phyloP scores from a whole-genome alignment of 2,888 invertebrate species.

The Epiblema foenella region DNA sequence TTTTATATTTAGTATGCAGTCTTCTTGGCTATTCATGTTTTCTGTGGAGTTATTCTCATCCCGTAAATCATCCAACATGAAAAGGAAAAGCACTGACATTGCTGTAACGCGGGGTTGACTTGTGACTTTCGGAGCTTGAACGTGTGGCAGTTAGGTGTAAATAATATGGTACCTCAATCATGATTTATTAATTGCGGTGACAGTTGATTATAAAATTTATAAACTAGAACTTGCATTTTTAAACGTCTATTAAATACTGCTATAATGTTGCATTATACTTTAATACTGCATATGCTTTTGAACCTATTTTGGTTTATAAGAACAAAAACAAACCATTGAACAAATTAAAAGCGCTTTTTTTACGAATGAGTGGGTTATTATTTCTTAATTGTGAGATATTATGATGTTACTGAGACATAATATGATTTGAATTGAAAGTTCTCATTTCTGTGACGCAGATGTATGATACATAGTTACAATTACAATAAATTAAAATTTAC shows the following conservation, averaged over 20 bases:
- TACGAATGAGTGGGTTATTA: not conserved
- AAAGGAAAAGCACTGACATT: conserved; percentile 27
- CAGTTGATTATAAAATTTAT: too few relatives aligned
- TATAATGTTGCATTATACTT: too few relatives aligned
- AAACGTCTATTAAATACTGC: too few relatives aligned
- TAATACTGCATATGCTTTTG: too few relatives aligned
- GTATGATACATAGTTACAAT: too few relatives aligned
- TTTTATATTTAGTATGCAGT: not conserved
- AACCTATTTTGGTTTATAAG: too few relatives aligned
- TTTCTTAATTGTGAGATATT: not conserved
- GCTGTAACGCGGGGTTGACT: conserved; percentile 19
- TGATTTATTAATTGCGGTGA: not conserved
- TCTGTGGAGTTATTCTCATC: conserved; percentile 29
- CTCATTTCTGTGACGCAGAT: too few relatives aligned
- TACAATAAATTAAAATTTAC: too few relatives aligned
- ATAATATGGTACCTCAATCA: not conserved
- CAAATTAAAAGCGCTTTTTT: not conserved
- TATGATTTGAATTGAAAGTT: not conserved
- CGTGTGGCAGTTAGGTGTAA: not conserved
- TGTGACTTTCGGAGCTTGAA: conserved; percentile 13
- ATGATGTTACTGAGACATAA: not conserved
- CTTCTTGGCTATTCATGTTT: not conserved
- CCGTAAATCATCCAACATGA: conserved; percentile 37
- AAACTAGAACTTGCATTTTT: too few relatives aligned
- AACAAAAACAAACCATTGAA: not conserved